Percentiles rank a stretch among this genome's conserved stretches.
These are phyloP conservation scores for Noctuana brunneofusca DNA, from an alignment of 2,888 invertebrate genomes.

Conservation along the genomic window DNA sequence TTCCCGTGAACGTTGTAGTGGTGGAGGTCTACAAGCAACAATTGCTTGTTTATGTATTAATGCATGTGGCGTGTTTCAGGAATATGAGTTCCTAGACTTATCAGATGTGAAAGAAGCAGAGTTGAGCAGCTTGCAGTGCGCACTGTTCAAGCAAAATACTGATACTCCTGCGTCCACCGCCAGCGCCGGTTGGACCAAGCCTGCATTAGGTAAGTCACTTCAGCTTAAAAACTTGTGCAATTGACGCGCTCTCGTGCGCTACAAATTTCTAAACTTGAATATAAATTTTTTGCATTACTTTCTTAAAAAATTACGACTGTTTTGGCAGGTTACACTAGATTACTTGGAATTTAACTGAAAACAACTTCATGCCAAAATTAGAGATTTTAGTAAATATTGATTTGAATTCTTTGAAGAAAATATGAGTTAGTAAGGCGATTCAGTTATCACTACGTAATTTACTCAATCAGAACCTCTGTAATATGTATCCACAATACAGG, in stretches of 20 bases:
- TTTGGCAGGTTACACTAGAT: no score
- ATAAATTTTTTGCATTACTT: no score
- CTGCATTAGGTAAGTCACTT: slow-evolving; percentile 61
- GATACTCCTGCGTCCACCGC: slow-evolving; percentile 57
- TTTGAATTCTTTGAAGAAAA: no score
- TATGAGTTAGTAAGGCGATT: no score
- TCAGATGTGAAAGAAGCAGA: slow-evolving; percentile 88
- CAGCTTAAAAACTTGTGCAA: slow-evolving; percentile 14
- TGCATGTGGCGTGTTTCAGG: slow-evolving; percentile 75
- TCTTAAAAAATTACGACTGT: no score
- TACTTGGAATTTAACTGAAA: no score
- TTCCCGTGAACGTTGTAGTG: not conserved
- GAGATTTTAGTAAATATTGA: no score
- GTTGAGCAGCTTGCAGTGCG: slow-evolving; percentile 84
- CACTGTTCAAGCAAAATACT: slow-evolving; percentile 75
- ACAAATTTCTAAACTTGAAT: no score
- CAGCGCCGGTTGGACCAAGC: slow-evolving; percentile 60
- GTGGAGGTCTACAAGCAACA: slow-evolving; percentile 22
- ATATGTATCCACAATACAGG: slow-evolving; percentile 51
- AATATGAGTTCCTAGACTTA: slow-evolving; percentile 89
- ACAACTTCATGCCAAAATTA: no score
- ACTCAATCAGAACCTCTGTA: not conserved
- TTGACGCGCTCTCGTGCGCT: slow-evolving; percentile 28
- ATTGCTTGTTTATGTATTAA: slow-evolving; percentile 42
- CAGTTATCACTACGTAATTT: not conserved